A percentile compares a stretch with the other conserved stretches of the same genome.
Evolutionary conservation across 2,797 vertebrate genomes (phyloP).

Genomic region (Cuculus canorus): DNA sequence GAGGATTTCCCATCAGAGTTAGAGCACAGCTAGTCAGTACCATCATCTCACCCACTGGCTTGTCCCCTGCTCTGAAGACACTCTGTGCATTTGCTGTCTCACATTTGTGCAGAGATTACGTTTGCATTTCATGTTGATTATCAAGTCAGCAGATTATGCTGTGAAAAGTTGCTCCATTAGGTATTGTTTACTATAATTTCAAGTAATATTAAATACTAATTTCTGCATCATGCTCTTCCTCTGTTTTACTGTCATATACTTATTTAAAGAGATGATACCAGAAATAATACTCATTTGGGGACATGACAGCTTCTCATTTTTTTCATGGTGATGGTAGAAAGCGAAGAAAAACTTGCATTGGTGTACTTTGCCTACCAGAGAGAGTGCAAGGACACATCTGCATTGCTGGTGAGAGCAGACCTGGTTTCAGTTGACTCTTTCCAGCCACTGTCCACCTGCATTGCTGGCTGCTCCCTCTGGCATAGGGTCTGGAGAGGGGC

Average conservation of each 20-base stretch:
- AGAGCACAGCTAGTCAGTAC: not conserved
- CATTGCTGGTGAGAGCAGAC: not conserved
- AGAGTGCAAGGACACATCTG: not conserved
- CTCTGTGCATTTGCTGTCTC: not conserved
- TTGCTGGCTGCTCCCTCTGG: not conserved
- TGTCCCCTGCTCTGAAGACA: not conserved
- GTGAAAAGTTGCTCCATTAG: not conserved
- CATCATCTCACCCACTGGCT: not conserved
- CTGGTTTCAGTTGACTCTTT: not conserved
- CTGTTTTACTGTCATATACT: not conserved
- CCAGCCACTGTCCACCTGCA: fast-evolving
- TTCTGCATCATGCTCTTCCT: not conserved
- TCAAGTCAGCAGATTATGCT: not conserved
- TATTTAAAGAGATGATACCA: not conserved
- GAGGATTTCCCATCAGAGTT: not conserved
- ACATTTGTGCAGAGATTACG: not conserved
- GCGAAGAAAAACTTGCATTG: not conserved
- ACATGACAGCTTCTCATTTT: not conserved
- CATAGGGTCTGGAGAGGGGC: fast-evolving
- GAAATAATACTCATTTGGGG: not conserved
- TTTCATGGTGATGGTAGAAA: not conserved
- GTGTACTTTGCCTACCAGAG: not conserved
- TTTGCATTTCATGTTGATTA: not conserved
- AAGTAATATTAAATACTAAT: not conserved
- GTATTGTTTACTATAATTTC: not conserved